phyloP scores from a whole-genome alignment of 1,140 invertebrate genomes.

The Ridgeia piscesae region DNA sequence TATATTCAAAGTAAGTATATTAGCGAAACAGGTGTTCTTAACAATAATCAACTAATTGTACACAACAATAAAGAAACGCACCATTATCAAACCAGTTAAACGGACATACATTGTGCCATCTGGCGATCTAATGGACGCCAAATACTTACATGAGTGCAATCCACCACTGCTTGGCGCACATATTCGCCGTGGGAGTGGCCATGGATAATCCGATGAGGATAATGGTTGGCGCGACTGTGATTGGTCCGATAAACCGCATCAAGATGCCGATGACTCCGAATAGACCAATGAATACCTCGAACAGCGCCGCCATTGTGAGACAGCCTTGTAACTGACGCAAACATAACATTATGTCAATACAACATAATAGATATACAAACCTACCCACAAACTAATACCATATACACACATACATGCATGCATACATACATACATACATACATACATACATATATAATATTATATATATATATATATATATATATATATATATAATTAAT shows the following conservation, averaged over 20 bases:
- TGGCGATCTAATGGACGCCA: no score
- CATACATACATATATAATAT: no score
- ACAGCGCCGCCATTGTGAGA: slow-evolving; percentile 6
- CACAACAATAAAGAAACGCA: background rate
- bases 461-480: no score
- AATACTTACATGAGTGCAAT: slow-evolving; percentile 52
- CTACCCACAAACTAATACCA: no score
- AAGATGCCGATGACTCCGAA: slow-evolving; percentile 53
- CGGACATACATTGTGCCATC: no score
- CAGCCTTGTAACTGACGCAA: slow-evolving; percentile 11
- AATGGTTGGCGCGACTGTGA: slow-evolving; percentile 59
- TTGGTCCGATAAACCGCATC: slow-evolving; percentile 57
- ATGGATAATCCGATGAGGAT: slow-evolving; percentile 57
- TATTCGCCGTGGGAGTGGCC: slow-evolving; percentile 47
- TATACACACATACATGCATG: no score
- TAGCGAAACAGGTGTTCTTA: no score
- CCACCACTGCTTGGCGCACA: slow-evolving; percentile 54
- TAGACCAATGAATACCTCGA: slow-evolving; percentile 40
- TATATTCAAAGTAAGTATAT: no score
- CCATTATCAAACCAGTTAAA: background rate
- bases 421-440: no score
- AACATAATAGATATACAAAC: no score
- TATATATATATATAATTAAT: no score
- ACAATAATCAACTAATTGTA: background rate
- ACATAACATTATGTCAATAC: no score